phyloP scores from a whole-genome alignment of 2,797 vertebrate species.

The Cyclura pinguis region DNA sequence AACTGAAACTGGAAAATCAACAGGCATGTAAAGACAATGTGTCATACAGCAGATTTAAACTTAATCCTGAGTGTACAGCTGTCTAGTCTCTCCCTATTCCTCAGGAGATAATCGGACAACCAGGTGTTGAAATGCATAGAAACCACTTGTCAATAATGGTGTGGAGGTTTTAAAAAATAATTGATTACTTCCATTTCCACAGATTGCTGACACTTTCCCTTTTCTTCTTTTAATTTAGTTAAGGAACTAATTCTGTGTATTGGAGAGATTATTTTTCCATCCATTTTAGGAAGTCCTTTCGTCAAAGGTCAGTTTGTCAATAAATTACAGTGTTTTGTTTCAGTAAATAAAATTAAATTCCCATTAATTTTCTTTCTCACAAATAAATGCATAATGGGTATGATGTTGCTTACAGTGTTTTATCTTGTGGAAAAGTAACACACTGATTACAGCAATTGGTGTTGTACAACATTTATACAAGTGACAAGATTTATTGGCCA shows the following conservation, averaged over 20 bases:
- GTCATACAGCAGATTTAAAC: slow-evolving; percentile 42
- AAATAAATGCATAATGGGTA: neutral
- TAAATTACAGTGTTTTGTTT: slow-evolving; percentile 2
- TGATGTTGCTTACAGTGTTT: slow-evolving; percentile 5
- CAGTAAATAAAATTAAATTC: slow-evolving; percentile 8
- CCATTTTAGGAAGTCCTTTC: slow-evolving; percentile 38
- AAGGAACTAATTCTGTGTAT: slow-evolving; percentile 1
- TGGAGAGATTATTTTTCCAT: slow-evolving; percentile 23
- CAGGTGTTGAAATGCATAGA: slow-evolving; percentile 46
- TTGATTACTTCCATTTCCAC: neutral
- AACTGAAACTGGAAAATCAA: slow-evolving; percentile 59
- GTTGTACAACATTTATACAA: neutral
- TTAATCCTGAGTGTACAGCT: slow-evolving; percentile 41
- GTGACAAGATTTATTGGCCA: neutral
- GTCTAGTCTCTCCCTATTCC: slow-evolving; percentile 25
- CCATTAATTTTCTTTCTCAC: neutral
- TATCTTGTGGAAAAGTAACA: neutral
- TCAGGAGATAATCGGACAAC: slow-evolving; percentile 17
- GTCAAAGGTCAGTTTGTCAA: neutral
- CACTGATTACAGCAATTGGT: neutral
- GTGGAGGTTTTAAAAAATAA: neutral
- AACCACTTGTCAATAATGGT: slow-evolving; percentile 28
- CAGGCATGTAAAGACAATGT: slow-evolving; percentile 44
- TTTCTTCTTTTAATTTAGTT: slow-evolving; percentile 5
- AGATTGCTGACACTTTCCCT: neutral